A percentile compares a stretch with the other conserved stretches of the same genome.
Conservation (phyloP, 2,888 invertebrate genomes). For the Cordilura impudica region DNA sequence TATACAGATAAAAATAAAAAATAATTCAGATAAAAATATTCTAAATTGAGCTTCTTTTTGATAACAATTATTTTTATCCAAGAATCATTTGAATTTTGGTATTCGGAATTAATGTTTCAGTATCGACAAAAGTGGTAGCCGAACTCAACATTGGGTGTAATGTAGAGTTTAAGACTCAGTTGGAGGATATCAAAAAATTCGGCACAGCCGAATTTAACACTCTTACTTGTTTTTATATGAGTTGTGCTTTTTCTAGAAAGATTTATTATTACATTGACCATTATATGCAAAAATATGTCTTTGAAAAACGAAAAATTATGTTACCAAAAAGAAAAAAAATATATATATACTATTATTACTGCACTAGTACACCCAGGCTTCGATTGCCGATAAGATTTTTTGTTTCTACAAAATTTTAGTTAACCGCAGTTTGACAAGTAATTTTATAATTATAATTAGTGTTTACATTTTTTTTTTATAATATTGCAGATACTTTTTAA, state of each 20-base stretch:
- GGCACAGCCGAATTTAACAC: too few species aligned
- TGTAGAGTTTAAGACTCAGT: too few species aligned
- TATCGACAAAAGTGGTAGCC: too few species aligned
- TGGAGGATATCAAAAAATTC: too few species aligned
- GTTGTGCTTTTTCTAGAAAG: not conserved
- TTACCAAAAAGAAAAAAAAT: not conserved
- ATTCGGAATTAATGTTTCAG: too few species aligned
- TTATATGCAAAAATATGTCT: conserved; percentile 22
- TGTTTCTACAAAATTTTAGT: not conserved
- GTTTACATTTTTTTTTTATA: too few species aligned
- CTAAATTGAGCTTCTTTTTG: too few species aligned
- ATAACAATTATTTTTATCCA: too few species aligned
- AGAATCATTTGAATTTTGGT: too few species aligned
- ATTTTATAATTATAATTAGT: not conserved
- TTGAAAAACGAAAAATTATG: not conserved
- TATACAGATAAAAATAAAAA: not conserved
- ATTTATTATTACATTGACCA: conserved; percentile 40
- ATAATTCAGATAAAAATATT: too few species aligned
- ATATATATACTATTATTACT: not conserved
- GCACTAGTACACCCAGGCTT: not conserved
- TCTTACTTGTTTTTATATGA: not conserved
- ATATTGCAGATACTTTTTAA: too few species aligned
- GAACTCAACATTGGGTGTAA: too few species aligned
- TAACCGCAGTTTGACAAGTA: not conserved
- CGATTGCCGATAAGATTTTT: not conserved